phyloP scores from a whole-genome alignment of 2,113 vertebrate genomes.

The Hippocampus abdominalis region DNA sequence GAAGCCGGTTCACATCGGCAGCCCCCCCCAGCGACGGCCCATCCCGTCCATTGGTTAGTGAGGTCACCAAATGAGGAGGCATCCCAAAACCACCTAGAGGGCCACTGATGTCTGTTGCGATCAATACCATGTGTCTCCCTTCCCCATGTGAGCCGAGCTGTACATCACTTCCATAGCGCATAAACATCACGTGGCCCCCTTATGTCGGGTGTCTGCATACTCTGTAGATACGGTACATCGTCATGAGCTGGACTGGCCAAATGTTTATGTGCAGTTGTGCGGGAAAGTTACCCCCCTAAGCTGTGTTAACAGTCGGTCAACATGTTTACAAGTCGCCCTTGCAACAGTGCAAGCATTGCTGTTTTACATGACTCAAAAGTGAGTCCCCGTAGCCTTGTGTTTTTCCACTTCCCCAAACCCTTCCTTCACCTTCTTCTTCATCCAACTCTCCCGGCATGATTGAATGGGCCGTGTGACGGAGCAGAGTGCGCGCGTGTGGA shows the following conservation, averaged over 20 bases:
- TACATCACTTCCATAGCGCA: constrained; percentile 61
- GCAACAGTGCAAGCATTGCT: constrained; percentile 69
- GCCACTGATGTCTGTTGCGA: constrained; percentile 63
- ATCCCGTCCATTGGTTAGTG: constrained; percentile 92
- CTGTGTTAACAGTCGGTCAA: constrained; percentile 44
- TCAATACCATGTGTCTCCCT: constrained; percentile 57
- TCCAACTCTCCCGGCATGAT: constrained; percentile 61
- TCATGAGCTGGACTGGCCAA: constrained; percentile 53
- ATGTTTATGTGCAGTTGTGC: constrained; percentile 51
- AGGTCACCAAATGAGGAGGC: constrained; percentile 58
- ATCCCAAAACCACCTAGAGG: constrained; percentile 48
- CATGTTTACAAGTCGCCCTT: constrained; percentile 39
- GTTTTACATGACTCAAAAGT: constrained; percentile 73
- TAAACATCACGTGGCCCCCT: constrained; percentile 40
- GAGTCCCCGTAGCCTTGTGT: constrained; percentile 50
- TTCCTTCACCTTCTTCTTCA: constrained; percentile 42
- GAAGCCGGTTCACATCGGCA: constrained; percentile 75
- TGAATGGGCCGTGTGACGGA: constrained; percentile 59
- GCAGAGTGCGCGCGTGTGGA: constrained; percentile 46
- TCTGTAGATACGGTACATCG: constrained; percentile 50
- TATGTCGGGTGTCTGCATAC: constrained; percentile 41
- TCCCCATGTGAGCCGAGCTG: constrained; percentile 58
- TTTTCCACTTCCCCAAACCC: constrained; percentile 1
- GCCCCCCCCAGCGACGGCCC: constrained; percentile 79
- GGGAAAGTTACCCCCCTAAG: constrained; percentile 35